Conservation (phyloP, 2,888 invertebrate species). For the Acrocera orbiculus region DNA sequence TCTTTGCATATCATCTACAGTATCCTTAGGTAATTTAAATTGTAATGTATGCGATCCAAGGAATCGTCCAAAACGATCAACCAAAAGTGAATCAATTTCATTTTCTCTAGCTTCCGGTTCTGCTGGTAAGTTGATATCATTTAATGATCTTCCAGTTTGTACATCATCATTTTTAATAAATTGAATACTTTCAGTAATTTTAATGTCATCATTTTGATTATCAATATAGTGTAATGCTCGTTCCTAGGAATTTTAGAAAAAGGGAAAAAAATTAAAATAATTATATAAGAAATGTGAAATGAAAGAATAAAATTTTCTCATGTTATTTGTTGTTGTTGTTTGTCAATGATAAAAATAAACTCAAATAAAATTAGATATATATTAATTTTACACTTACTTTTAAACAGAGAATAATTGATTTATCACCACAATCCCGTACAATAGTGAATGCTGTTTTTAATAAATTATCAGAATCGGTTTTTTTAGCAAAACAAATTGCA, state of each 20-base stretch:
- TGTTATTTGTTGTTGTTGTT: not conserved
- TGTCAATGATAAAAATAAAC: too few relatives aligned
- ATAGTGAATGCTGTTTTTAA: conserved; percentile 48
- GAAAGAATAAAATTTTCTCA: not conserved
- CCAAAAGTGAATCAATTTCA: conserved; percentile 51
- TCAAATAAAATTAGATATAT: not conserved
- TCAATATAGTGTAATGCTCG: conserved; percentile 53
- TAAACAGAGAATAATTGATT: conserved; percentile 49
- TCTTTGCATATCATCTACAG: conserved; percentile 53
- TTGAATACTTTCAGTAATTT: conserved; percentile 44
- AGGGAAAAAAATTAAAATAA: not conserved
- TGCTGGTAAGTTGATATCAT: conserved; percentile 48
- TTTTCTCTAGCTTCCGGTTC: conserved; percentile 55
- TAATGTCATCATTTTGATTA: conserved; percentile 38
- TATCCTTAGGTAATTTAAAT: conserved; percentile 58
- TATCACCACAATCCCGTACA: conserved; percentile 51
- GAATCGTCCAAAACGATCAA: conserved; percentile 57
- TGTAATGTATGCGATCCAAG: conserved; percentile 64
- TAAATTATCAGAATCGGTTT: conserved; percentile 35
- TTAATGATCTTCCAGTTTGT: conserved; percentile 38
- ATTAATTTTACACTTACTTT: conserved; percentile 39
- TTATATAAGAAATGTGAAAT: not conserved
- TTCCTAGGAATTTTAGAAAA: conserved; percentile 34
- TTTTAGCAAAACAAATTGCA: conserved; percentile 32
- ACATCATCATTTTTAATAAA: conserved; percentile 38